Evolutionary conservation across 2,113 vertebrate species (phyloP), one percentile per base, ranked within the genome.

Genomic region (Symphodus melops): DNA sequence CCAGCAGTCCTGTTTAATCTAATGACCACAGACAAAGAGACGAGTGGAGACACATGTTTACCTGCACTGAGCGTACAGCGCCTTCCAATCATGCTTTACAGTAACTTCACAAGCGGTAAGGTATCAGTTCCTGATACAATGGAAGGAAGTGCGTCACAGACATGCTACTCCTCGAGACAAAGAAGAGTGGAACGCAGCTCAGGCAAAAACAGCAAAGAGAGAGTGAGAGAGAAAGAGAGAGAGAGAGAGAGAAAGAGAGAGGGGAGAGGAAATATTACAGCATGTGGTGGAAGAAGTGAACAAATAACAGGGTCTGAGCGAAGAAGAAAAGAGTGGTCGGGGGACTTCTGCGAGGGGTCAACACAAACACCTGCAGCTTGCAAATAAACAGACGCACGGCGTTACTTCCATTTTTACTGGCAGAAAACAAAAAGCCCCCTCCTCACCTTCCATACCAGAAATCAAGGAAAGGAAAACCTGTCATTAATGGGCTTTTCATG

Each of bases 81-180:
- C 42, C 80, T 78, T 80, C 77, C 74, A 83, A 82, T 82, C 73
- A 81, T 51, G 60, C 78, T 76, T 87, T 75, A 88, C 76, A 71
- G 90, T 86, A 88, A 90, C 77, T 90, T 81, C 58, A 78, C 72
- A 54, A 64, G 72, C 67, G 53, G 42, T 69, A 82, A 75, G 75
- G 86, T 80, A 84, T 83, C 76, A 83, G 88, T 92, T 93, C 89
- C 91, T 92, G 92, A 87, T 86, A 92, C 92, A 94, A 93, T 94
- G 93, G 92, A 92, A 94, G 94, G 93, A 94, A 94, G 90, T 94
- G 92, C 92, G 92, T 94, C 94, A 94, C 82, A 60, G 56, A 54
- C 46, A 44, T 20, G 42, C 66, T 52, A 70, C 49, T 74, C 80
- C 84, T 90, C 75, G 69, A 93, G 78, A 93, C 89, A 90, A 86